These are phyloP conservation scores for Lepus oiostolus DNA, from an alignment of 2,797 vertebrate genomes.

Conservation along the genomic window DNA sequence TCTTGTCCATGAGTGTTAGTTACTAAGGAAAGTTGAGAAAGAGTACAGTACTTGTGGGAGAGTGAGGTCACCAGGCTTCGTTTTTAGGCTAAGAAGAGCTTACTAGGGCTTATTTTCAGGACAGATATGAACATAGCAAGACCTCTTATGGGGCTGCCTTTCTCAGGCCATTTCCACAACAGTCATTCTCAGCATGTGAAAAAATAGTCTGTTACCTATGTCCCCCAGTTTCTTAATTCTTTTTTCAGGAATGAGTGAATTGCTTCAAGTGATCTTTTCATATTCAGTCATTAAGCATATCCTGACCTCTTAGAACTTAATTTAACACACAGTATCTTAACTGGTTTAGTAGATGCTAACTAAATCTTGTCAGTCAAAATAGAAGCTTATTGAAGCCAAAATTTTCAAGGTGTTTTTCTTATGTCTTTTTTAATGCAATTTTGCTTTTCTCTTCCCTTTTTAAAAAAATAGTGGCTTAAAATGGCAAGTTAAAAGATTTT, in stretches of 20 bases:
- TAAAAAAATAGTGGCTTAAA: neutral
- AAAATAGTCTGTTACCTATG: neutral
- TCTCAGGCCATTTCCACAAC: constrained; percentile 7
- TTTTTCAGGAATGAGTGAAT: neutral
- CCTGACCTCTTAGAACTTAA: neutral
- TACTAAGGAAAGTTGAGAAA: constrained; percentile 14
- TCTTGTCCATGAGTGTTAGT: neutral
- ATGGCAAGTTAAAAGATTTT: neutral
- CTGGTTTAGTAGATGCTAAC: neutral
- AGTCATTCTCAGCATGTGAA: neutral
- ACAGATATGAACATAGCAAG: neutral
- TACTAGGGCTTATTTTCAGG: neutral
- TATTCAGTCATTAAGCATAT: neutral
- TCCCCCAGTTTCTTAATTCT: neutral
- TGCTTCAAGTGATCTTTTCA: neutral
- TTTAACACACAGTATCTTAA: neutral
- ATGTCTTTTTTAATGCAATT: neutral
- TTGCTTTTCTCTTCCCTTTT: neutral
- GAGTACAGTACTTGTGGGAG: neutral
- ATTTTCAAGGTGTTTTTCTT: neutral
- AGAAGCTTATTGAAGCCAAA: constrained; percentile 15
- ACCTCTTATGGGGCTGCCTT: neutral
- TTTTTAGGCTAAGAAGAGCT: neutral
- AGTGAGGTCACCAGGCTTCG: neutral
- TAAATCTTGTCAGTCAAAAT: neutral